These are phyloP conservation scores for Venturia canescens DNA, from an alignment of 1,140 invertebrate genomes.

Conservation along the genomic window DNA sequence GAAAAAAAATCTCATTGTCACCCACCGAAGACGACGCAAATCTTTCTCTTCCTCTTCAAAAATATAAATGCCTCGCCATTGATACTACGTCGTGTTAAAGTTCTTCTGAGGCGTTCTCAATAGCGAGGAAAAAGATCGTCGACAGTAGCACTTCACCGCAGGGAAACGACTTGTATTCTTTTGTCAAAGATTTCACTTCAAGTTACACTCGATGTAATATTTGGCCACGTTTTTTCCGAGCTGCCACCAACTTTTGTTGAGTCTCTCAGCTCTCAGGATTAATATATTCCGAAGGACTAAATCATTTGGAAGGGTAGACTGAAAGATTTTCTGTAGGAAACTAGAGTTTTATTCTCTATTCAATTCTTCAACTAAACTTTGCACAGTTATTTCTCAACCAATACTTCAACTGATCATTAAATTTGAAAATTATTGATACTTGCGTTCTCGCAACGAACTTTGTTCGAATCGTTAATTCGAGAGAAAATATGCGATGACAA, in stretches of 20 bases:
- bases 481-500: no score
- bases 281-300: not conserved
- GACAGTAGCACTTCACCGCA: conserved; percentile 21
- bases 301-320: not conserved
- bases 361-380: no score
- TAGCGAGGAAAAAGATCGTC: not conserved
- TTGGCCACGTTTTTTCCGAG: not conserved
- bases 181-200: not conserved
- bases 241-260: not conserved
- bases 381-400: no score
- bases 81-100: not conserved
- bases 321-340: no score
- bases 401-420: no score
- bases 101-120: conserved; percentile 2
- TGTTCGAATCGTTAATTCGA: no score
- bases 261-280: not conserved
- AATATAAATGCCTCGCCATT: conserved; percentile 25
- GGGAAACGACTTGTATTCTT: conserved; percentile 19
- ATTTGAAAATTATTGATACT: no score
- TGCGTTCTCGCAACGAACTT: no score
- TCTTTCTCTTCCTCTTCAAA: conserved; percentile 28
- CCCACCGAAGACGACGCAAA: conserved; percentile 5
- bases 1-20: conserved; percentile 12
- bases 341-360: no score
- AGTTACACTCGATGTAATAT: not conserved